A percentile compares a stretch with the other conserved stretches of the same genome.
Conservation (phyloP, 2,888 invertebrate species). For the Tipula helvola region DNA sequence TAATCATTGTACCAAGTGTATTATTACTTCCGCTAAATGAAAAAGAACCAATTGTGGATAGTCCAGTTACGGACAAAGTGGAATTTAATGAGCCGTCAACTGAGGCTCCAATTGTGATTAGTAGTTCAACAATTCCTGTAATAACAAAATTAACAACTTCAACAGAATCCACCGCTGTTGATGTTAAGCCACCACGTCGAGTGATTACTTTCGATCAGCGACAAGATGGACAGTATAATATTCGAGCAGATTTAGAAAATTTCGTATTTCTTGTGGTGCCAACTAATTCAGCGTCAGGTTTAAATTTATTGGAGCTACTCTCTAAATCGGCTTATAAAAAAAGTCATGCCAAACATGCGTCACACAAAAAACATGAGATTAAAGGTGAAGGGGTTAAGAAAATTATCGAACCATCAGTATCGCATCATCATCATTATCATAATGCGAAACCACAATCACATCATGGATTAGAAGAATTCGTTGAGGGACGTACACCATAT, state of each 20-base stretch:
- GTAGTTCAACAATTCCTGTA: background rate
- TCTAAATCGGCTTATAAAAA: constrained; percentile 22
- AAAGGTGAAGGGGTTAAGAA: constrained; percentile 15
- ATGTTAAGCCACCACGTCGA: constrained; percentile 21
- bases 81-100: background rate
- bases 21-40: background rate
- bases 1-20: background rate
- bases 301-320: constrained; percentile 25
- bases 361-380: constrained; percentile 11
- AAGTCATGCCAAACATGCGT: constrained; percentile 12
- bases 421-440: constrained; percentile 18
- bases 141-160: constrained; percentile 17
- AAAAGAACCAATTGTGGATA: background rate
- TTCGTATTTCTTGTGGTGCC: constrained; percentile 55
- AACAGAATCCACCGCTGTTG: constrained; percentile 19
- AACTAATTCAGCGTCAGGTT: constrained; percentile 30
- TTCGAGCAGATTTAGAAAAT: constrained; percentile 61
- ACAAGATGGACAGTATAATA: constrained; percentile 63
- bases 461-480: constrained; percentile 36
- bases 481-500: constrained; percentile 56
- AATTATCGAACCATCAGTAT: constrained; percentile 10
- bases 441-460: constrained; percentile 13
- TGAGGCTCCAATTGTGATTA: background rate
- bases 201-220: constrained; percentile 44
- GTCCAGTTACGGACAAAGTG: background rate